A percentile compares a stretch with the other conserved stretches of the same genome.
Evolutionary conservation across 2,888 invertebrate species (phyloP).

Genomic region (Acrocera orbiculus): DNA sequence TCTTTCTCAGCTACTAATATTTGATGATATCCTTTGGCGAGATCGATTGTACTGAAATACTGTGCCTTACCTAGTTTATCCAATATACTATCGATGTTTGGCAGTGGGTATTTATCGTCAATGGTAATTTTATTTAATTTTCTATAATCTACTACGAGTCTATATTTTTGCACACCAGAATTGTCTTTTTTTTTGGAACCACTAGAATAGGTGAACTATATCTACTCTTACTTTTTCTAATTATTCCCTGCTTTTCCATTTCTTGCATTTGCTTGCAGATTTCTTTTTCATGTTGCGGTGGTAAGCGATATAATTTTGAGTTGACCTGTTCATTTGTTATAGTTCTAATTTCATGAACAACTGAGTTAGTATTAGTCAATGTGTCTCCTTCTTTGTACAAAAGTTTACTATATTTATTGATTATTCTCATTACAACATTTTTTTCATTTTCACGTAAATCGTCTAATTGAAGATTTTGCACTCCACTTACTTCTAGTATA

Average conservation of each 20-base stretch:
- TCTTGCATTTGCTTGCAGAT: constrained; percentile 3
- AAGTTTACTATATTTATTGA: constrained; percentile 9
- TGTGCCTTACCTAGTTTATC: no score
- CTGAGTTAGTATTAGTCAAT: background rate
- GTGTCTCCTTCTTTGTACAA: constrained; percentile 10
- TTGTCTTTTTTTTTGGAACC: constrained; percentile 9
- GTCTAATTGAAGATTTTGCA: constrained; percentile 4
- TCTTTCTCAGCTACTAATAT: constrained; percentile 9
- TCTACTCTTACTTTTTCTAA: constrained; percentile 6
- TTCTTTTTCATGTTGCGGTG: constrained; percentile 7
- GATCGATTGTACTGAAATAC: no score
- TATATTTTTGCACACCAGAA: constrained; percentile 10
- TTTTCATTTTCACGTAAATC: constrained; percentile 7
- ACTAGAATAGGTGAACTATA: constrained; percentile 8
- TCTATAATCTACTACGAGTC: constrained; percentile 11
- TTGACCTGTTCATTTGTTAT: constrained; percentile 6
- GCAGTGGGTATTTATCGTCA: constrained; percentile 10
- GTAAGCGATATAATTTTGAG: constrained; percentile 3
- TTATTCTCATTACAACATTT: constrained; percentile 2
- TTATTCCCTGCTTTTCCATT: constrained; percentile 7
- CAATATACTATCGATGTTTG: constrained; percentile 5
- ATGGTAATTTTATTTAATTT: constrained; percentile 10
- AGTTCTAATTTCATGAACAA: constrained; percentile 7
- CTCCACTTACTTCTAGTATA: constrained; percentile 7
- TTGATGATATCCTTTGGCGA: constrained; percentile 11